Percentiles rank a stretch among this genome's conserved stretches.
Conservation (phyloP, 2,888 invertebrate species). For the Cephus pygmeus region DNA sequence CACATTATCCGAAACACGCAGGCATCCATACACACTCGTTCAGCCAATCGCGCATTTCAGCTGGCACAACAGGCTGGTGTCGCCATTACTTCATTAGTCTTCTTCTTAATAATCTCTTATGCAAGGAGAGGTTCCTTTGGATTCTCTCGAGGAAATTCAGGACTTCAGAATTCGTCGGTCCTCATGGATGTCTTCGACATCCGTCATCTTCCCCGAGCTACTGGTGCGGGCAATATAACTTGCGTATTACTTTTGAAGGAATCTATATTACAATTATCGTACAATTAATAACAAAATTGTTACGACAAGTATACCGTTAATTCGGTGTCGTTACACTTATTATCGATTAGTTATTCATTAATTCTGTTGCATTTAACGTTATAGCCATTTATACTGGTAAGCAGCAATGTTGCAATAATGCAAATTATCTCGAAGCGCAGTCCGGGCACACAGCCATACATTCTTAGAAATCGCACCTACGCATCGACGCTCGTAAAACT, state of each 20-base stretch:
- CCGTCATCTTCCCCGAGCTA: neutral
- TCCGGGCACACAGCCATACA: neutral
- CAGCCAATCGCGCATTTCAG: neutral
- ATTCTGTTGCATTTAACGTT: slow-evolving; percentile 18
- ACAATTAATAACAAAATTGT: slow-evolving; percentile 44
- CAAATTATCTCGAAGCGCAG: neutral
- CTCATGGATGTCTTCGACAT: neutral
- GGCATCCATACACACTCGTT: too few relatives aligned
- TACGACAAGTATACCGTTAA: slow-evolving; percentile 26
- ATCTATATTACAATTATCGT: slow-evolving; percentile 43
- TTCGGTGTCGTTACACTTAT: slow-evolving; percentile 24
- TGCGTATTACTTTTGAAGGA: slow-evolving; percentile 2
- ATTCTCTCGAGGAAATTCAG: neutral
- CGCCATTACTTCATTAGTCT: too few relatives aligned
- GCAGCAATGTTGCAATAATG: neutral
- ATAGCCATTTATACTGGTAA: slow-evolving; percentile 36
- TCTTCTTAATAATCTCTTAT: neutral
- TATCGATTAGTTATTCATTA: slow-evolving; percentile 10
- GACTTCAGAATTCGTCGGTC: neutral
- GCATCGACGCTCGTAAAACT: neutral
- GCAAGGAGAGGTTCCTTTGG: neutral
- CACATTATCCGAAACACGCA: too few relatives aligned
- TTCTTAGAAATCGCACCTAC: neutral
- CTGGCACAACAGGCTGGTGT: neutral
- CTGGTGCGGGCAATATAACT: neutral